Evolutionary conservation across 2,113 vertebrate genomes (phyloP), one percentile per base, ranked within the genome.

Genomic region (Archilochus colubris): DNA sequence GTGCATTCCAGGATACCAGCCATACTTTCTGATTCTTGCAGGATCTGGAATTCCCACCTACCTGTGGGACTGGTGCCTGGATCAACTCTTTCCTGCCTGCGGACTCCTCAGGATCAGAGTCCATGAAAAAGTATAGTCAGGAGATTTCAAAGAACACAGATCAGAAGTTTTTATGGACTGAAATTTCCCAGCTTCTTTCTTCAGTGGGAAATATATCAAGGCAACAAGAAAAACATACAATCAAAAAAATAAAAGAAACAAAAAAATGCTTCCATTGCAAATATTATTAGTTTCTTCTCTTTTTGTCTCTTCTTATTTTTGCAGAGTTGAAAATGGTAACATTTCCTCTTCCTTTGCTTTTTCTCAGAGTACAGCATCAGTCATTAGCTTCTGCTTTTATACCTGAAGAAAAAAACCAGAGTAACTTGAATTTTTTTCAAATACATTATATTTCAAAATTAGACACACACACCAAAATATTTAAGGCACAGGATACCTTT

Each of bases 401-500:
- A 86, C 89, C 93, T 96, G 78, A 88, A 91, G 90, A 66, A 87
- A 92, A 27, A 55, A 28, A 55, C 17, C 15, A 72, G 63, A 94
- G 61, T 21, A 72, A 18, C 31, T 36, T 74, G 12, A n/a, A 12
- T 23, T 86, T 72, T 50, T 74, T 55, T 61, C 24, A 86, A 70
- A 72, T 36, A 8, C 50, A 79, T 82, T 18, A 1, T 30, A 58
- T 61, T 88, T 61, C 38, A 54, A 48, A 93, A 80, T 86, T 23
- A 80, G 25, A 73, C 28, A 53, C 21, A n/a, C 17, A 15, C 9
- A 3, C 36, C 19, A 21, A 36, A 54, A 28, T n/a, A 62, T 44
- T 87, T 69, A 85, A 70, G 31, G 63, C 17, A 24, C 13, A 53
- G 23, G 43, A 72, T 20, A 89, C 20, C 38, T 67, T 82, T 67